Evolutionary conservation across 2,888 invertebrate genomes (phyloP).

Genomic region (Melieria omissa): DNA sequence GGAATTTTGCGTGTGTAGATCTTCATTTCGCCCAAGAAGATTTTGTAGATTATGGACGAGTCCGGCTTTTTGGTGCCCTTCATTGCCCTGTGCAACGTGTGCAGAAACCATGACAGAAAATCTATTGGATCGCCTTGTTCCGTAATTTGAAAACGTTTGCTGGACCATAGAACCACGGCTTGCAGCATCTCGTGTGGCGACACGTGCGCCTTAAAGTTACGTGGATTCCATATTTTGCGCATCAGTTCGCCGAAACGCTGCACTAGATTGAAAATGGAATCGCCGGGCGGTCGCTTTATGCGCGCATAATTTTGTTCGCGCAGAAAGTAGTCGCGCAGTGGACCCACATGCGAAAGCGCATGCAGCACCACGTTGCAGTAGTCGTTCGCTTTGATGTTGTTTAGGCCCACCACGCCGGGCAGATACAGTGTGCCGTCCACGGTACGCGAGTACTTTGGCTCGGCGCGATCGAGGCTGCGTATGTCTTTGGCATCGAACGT

Average conservation of each 20-base stretch:
- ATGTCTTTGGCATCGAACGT: conserved; percentile 91
- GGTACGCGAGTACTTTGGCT: conserved; percentile 86
- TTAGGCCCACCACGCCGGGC: conserved; percentile 96
- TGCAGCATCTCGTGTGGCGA: conserved; percentile 99
- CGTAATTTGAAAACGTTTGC: conserved; percentile 97
- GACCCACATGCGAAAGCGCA: conserved; percentile 95
- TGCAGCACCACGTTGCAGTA: conserved; percentile 98
- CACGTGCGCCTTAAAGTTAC: conserved; percentile 99
- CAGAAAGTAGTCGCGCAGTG: conserved; percentile 93
- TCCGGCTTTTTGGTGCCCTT: conserved; percentile 90
- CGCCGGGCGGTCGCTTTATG: conserved; percentile 93
- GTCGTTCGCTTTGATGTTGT: conserved; percentile 99
- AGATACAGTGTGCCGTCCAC: conserved; percentile 96
- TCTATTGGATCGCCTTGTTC: conserved; percentile 98
- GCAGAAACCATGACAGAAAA: conserved; percentile 98
- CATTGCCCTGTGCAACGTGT: conserved; percentile 92
- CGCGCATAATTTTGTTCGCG: conserved; percentile 91
- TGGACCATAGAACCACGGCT: conserved; percentile 96
- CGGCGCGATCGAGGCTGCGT: conserved; percentile 75
- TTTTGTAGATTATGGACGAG: conserved; percentile 94
- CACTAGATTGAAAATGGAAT: conserved; percentile 90
- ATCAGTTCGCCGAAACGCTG: conserved; percentile 93
- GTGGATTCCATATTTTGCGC: conserved; percentile 98
- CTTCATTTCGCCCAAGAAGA: conserved; percentile 92
- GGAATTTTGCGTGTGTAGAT: conserved; percentile 93